Evolutionary conservation across 1,140 invertebrate genomes (phyloP).

Genomic region (Platyscapa corneri): DNA sequence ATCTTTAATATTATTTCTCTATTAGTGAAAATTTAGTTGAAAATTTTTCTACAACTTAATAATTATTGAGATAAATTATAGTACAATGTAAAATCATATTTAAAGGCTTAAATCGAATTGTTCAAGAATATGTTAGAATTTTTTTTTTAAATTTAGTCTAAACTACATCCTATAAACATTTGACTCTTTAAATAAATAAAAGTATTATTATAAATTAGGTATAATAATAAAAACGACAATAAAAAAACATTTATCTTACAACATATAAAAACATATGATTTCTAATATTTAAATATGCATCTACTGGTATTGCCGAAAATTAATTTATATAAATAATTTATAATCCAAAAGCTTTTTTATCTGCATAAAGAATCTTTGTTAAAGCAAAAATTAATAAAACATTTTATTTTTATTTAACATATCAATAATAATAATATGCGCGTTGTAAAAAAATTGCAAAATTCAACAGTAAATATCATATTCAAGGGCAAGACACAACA

Average conservation of each 20-base stretch:
- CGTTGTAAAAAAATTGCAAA: neutral
- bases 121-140: neutral
- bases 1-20: no score
- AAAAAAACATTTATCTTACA: no score
- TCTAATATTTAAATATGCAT: no score
- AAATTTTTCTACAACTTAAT: no score
- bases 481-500: conserved; percentile 31
- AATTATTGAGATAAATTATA: no score
- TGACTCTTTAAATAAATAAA: no score
- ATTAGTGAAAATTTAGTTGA: no score
- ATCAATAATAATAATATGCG: neutral
- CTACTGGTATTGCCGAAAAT: neutral
- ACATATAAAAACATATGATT: no score
- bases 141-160: neutral
- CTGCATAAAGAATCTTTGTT: neutral
- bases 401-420: neutral
- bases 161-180: no score
- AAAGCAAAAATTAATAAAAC: neutral
- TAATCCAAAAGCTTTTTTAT: neutral
- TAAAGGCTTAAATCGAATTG: neutral
- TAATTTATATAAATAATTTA: no score
- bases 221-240: no score
- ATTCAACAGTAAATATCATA: neutral
- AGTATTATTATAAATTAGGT: no score
- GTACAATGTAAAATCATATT: neutral